Conservation (phyloP, 2,888 invertebrate species). For the Chrysodeixis includens region DNA sequence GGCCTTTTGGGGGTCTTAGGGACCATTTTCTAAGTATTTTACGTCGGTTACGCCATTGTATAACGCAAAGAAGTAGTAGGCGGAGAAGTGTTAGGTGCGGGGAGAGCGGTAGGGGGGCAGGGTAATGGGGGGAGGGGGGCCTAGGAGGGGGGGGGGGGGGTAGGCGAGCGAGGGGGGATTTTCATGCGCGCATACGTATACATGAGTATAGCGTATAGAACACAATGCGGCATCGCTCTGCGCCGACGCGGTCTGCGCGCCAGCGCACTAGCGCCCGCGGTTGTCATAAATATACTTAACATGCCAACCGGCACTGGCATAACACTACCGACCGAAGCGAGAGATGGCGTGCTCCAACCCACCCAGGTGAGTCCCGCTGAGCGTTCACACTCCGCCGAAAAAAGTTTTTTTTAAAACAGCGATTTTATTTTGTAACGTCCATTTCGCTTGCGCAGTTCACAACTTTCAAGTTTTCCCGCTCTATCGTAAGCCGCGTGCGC, state of each 20-base stretch:
- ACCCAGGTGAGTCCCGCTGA: conserved; percentile 78
- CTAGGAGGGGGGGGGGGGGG: neutral
- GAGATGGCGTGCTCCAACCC: conserved; percentile 53
- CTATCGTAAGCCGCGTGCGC: conserved; percentile 61
- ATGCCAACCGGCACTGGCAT: conserved; percentile 65
- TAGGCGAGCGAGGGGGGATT: conserved; percentile 37
- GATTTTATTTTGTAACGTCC: conserved; percentile 46
- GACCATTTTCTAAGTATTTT: conserved; percentile 48
- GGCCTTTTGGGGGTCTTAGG: conserved; percentile 41
- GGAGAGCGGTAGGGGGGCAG: conserved; percentile 38
- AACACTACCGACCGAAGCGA: conserved; percentile 62
- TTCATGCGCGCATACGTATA: conserved; percentile 73
- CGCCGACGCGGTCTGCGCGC: conserved; percentile 81
- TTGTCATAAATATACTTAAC: conserved; percentile 77
- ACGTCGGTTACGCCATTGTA: conserved; percentile 61
- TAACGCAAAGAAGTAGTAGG: conserved; percentile 39
- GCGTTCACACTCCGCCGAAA: conserved; percentile 58
- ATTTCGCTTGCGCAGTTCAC: conserved; percentile 69
- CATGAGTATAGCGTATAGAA: conserved; percentile 79
- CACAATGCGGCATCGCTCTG: conserved; percentile 83
- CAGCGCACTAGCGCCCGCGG: conserved; percentile 73
- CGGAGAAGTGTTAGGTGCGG: conserved; percentile 49
- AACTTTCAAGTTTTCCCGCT: conserved; percentile 58
- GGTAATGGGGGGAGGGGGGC: neutral
- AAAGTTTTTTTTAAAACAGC: conserved; percentile 30